Evolutionary conservation across 1,140 invertebrate genomes (phyloP), one percentile per base, ranked within the genome.

Genomic region (Mercenaria mercenaria): DNA sequence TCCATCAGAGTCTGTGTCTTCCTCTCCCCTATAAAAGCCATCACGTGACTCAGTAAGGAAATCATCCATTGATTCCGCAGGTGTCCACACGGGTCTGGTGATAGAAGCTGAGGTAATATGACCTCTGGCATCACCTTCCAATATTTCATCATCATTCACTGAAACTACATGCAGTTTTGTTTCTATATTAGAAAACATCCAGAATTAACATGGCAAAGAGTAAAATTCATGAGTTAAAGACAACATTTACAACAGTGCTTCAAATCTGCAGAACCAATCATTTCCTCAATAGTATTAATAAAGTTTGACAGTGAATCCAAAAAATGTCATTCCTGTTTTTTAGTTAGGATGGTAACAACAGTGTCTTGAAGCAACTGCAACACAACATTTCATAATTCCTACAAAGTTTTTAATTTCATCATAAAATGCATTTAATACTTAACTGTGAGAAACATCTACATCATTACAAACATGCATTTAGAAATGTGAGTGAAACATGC

Each of bases 111-210:
- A 43, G 23, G 64, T 37, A 52, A 85, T 15, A 2, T 74, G 67
- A 32, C n/a, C 76, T 15, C 13, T 29, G 0, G 29, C 34, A 15
- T 43, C 61, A 52, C 59, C 23, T 29, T 56, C 83, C 29, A 34
- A 20, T 0, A 50, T 20, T 15, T 84, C 81, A 83, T 67, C 56
- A 47, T 83, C 81, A 56, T 56, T 69, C 15, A 74, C 83, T 85
- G 83, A 85, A 85, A 85, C 83, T 85, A 72, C 76, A 79, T 79
- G 76, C 76, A 79, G 37, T 13, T 39, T 72, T 39, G 11, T 2
- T 39, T 39, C 29, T 72, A 39, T n/a, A 29, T 64, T 64, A 64
- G 59, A 29, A 23, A 64, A 64, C 1, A 15, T 64, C 26, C 11
- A 29, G 11, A 29, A n/a, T 29, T 29, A 64, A 10, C 26, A n/a